phyloP scores from a whole-genome alignment of 35 echinoderm and acorn worm species.

The Chiridota heheva region DNA sequence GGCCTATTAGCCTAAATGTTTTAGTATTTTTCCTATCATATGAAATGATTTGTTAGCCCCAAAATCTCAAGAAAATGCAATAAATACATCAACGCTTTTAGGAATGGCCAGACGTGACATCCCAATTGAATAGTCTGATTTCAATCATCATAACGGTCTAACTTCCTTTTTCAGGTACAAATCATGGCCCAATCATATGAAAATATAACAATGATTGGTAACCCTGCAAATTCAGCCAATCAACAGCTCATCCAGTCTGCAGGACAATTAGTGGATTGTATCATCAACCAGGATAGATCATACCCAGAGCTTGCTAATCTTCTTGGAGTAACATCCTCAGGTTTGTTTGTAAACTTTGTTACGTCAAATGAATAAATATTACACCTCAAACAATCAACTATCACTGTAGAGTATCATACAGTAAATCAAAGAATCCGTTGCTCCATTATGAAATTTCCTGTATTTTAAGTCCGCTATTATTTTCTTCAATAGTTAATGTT shows the following conservation, averaged over 20 bases:
- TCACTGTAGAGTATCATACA: background rate
- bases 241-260: slow-evolving; percentile 41
- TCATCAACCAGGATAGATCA: slow-evolving; percentile 47
- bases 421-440: background rate
- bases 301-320: slow-evolving; percentile 65
- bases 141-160: background rate
- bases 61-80: background rate
- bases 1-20: too few species aligned
- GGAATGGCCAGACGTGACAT: background rate
- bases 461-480: background rate
- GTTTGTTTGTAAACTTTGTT: slow-evolving; percentile 3
- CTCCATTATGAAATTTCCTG: background rate
- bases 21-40: too few species aligned
- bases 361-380: background rate
- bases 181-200: slow-evolving; percentile 14
- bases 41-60: background rate
- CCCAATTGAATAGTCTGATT: background rate
- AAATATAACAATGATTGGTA: slow-evolving; percentile 3
- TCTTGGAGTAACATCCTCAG: slow-evolving; percentile 54
- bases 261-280: slow-evolving; percentile 62
- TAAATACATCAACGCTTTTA: background rate
- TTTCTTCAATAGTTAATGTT: background rate
- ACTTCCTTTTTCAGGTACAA: background rate
- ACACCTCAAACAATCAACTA: background rate
- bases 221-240: background rate